Evolutionary conservation across 2,888 invertebrate species (phyloP).

Genomic region (Tenthredo notha): DNA sequence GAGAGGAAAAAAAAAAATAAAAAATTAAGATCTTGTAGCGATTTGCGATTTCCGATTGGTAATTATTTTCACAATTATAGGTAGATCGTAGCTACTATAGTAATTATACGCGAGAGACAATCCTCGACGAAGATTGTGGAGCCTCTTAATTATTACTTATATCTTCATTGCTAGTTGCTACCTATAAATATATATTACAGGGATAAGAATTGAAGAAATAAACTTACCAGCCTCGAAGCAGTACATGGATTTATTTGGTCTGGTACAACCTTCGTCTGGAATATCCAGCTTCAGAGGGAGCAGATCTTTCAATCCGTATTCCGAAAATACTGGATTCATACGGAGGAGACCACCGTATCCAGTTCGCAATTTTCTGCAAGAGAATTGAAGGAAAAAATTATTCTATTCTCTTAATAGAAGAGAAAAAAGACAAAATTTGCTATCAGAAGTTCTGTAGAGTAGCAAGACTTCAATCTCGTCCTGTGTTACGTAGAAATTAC

Average conservation of each 20-base stretch:
- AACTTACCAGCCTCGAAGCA: slow-evolving; percentile 93
- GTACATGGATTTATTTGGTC: slow-evolving; percentile 93
- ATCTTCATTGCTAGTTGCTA: background rate
- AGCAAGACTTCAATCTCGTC: background rate
- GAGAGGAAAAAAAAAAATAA: background rate
- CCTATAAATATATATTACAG: background rate
- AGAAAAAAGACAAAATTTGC: background rate
- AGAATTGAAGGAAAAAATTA: slow-evolving; percentile 45
- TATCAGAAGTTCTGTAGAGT: background rate
- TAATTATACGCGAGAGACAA: background rate
- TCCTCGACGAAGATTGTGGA: background rate
- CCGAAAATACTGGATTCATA: slow-evolving; percentile 94
- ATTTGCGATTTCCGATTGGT: background rate
- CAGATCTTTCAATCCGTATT: slow-evolving; percentile 92
- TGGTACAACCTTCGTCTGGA: slow-evolving; percentile 95
- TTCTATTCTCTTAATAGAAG: background rate
- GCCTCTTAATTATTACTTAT: background rate
- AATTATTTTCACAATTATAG: background rate
- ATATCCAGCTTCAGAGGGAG: slow-evolving; percentile 93
- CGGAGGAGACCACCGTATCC: slow-evolving; percentile 91
- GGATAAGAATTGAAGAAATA: background rate
- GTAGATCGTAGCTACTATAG: background rate
- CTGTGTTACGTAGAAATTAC: slow-evolving; percentile 1
- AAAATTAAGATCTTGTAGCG: background rate
- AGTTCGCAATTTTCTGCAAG: slow-evolving; percentile 87